These are phyloP conservation scores for Puntigrus tetrazona DNA, from an alignment of 2,113 vertebrate species.

Conservation along the genomic window DNA sequence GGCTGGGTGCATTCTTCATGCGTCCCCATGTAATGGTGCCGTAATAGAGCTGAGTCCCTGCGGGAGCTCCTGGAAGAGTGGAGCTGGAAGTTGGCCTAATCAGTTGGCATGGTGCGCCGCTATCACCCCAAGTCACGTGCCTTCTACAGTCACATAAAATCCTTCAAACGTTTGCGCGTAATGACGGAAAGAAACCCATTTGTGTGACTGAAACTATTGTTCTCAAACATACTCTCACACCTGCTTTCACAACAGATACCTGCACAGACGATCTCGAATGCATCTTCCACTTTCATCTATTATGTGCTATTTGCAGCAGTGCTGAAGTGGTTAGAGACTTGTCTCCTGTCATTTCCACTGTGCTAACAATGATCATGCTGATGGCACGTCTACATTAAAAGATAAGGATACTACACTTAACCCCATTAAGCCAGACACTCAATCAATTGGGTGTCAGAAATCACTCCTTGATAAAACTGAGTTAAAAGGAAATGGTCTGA, in stretches of 20 bases:
- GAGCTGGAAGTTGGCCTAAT: conserved; percentile 27
- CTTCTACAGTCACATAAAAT: background rate
- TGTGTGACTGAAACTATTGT: background rate
- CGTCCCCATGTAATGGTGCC: background rate
- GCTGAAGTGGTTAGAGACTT: background rate
- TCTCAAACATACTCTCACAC: background rate
- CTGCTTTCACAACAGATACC: background rate
- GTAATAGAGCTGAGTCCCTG: conserved; percentile 9
- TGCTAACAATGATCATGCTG: background rate
- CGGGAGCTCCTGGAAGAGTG: conserved; percentile 14
- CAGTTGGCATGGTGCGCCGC: background rate
- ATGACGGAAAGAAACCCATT: background rate
- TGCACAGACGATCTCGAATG: conserved; percentile 9
- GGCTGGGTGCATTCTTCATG: conserved; percentile 20
- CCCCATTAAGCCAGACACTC: conserved; percentile 35
- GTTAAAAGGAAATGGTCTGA: conserved; percentile 24
- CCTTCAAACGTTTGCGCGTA: background rate
- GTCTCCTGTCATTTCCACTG: background rate
- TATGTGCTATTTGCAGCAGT: background rate
- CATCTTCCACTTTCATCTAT: background rate
- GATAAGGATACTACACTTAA: conserved; percentile 39
- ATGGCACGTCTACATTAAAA: conserved; percentile 32
- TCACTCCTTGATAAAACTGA: conserved; percentile 7
- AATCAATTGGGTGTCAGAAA: conserved; percentile 37
- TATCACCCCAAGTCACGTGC: background rate